phyloP scores from a whole-genome alignment of 2,113 vertebrate species.

The Rhea pennata region DNA sequence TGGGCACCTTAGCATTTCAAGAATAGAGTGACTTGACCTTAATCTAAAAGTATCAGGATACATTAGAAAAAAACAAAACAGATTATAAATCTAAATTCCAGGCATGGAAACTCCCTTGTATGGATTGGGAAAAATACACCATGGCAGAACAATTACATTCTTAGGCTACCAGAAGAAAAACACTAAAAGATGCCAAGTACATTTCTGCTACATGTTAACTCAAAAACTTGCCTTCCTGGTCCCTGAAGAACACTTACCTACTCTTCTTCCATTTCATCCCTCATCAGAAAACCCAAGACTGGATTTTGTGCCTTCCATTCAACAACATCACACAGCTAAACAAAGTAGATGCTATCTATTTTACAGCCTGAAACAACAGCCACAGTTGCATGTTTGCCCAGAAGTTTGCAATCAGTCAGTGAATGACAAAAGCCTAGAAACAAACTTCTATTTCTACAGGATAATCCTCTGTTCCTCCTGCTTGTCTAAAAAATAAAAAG shows the following conservation, averaged over 20 bases:
- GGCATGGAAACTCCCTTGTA: constrained; percentile 57
- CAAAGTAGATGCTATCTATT: not conserved
- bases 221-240: not conserved
- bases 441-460: not conserved
- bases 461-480: not conserved
- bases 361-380: not conserved
- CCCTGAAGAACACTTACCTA: not conserved
- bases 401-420: not conserved
- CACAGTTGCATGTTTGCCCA: not conserved
- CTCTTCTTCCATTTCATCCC: not conserved
- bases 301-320: not conserved
- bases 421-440: not conserved
- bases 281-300: not conserved
- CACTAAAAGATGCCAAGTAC: not conserved
- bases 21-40: constrained; percentile 32
- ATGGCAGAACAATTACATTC: constrained; percentile 62
- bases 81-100: constrained; percentile 66
- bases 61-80: constrained; percentile 16
- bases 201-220: constrained; percentile 22
- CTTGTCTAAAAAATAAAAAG: not conserved
- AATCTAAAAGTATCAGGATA: constrained; percentile 39
- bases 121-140: constrained; percentile 39
- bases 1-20: constrained; percentile 35
- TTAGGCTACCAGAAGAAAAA: constrained; percentile 4
- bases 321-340: not conserved